Evolutionary conservation across 2,113 vertebrate genomes (phyloP), one percentile per base, ranked within the genome.

Genomic region (Athene noctua): DNA sequence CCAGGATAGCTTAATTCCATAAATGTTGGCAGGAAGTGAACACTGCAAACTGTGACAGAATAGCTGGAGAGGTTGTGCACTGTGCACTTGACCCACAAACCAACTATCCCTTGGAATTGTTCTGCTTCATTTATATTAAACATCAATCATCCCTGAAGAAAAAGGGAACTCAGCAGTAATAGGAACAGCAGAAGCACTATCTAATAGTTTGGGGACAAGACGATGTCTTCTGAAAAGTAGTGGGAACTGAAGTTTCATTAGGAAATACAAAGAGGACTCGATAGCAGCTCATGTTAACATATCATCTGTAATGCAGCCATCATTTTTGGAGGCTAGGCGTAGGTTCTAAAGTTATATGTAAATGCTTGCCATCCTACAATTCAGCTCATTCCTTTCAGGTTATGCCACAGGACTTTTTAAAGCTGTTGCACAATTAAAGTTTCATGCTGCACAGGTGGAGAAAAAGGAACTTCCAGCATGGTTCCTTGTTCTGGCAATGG

Each of bases 341-440:
- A 83, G 25, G 40, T 68, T 86, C 40, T 74, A 20, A 94, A 92
- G 61, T 80, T 74, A 29, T 44, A 62, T 58, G 32, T 52, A 93
- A 88, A 88, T 57, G 10, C 29, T 77, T 36, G 44, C 40, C 40
- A 72, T 75, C 36, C 51, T 71, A 71, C 57, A 20, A 3, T 86
- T 90, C 4, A 62, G 62, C n/a, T 72, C 42, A 62, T 88, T 92
- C n/a, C 54, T 88, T 92, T 82, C 71, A 94, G 79, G 88, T 92
- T 95, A 70, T 92, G 67, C 22, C 70, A 68, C 19, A 86, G 81
- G 90, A 65, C 82, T 58, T 94, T 54, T 30, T 2, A 90, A 91
- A 90, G 36, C 77, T 36, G 67, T 70, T 94, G 90, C 51, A 57
- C 68, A 83, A 92, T 90, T 95, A 89, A 95, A 90, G 47, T 90